Percentiles rank a stretch among this genome's conserved stretches.
phyloP scores from a whole-genome alignment of 30 jellyfish, hydroid and myxozoan genomes.

The Chrysaora quinquecirrha region DNA sequence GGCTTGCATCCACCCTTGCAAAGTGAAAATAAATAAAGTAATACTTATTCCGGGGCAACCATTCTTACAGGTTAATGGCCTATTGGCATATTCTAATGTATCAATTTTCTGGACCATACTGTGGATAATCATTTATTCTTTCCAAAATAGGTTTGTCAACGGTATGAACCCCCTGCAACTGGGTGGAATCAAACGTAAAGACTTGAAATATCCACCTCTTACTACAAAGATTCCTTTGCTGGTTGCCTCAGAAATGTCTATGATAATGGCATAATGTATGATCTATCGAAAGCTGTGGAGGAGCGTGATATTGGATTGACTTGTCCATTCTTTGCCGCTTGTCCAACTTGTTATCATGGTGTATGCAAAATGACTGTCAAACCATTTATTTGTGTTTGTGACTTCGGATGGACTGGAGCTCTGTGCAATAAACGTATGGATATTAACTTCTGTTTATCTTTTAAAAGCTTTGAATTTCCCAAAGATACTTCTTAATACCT shows the following conservation, averaged over 20 bases:
- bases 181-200: constrained; percentile 85
- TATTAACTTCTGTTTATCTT: too few species aligned
- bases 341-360: constrained; percentile 90
- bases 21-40: too few species aligned
- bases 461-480: too few species aligned
- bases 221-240: constrained; percentile 60
- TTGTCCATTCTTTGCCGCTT: constrained; percentile 69
- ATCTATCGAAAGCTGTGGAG: constrained; percentile 77
- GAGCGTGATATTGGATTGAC: constrained; percentile 73
- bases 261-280: constrained; percentile 94
- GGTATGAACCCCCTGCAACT: constrained; percentile 97
- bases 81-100: too few species aligned
- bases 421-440: constrained; percentile 85
- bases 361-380: constrained; percentile 53
- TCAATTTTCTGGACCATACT: too few species aligned
- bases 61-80: too few species aligned
- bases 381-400: constrained; percentile 74
- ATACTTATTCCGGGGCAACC: too few species aligned
- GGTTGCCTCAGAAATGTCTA: constrained; percentile 91
- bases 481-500: too few species aligned
- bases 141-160: constrained; percentile 87
- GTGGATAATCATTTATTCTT: too few species aligned
- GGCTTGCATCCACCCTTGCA: too few species aligned
- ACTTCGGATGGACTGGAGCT: constrained; percentile 94
- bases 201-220: constrained; percentile 35